A percentile compares a stretch with the other conserved stretches of the same genome.
phyloP scores from a whole-genome alignment of 2,113 vertebrate species.

The Hemiprocne comata region DNA sequence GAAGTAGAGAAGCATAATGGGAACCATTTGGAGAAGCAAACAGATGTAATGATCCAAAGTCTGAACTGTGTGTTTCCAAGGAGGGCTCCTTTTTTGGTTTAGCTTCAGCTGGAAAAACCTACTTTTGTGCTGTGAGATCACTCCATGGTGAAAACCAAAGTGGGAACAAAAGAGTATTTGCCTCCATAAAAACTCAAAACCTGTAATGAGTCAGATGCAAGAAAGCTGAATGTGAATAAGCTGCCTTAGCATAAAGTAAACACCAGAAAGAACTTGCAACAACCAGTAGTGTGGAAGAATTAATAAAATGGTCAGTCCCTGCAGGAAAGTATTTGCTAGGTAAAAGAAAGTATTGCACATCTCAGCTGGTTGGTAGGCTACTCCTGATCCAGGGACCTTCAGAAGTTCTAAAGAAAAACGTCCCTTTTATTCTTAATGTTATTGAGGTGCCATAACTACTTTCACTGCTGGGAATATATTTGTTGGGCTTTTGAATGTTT shows the following conservation, averaged over 20 bases:
- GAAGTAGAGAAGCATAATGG: not conserved
- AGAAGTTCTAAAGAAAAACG: not conserved
- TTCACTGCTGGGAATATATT: not conserved
- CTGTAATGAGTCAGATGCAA: not conserved
- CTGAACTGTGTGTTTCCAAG: fast-evolving
- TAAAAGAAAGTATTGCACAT: not conserved
- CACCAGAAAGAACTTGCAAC: not conserved
- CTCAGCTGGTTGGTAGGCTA: not conserved
- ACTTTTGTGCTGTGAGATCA: not conserved
- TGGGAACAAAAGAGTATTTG: not conserved
- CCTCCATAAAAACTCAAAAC: not conserved
- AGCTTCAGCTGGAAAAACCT: not conserved
- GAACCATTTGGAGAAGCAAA: not conserved
- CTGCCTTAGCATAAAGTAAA: not conserved
- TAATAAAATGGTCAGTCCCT: not conserved
- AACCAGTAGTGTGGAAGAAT: not conserved
- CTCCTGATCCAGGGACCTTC: not conserved
- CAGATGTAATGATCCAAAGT: not conserved
- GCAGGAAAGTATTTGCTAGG: not conserved
- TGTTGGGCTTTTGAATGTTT: not conserved
- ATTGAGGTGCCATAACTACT: not conserved
- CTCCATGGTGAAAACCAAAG: fast-evolving
- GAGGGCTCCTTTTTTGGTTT: not conserved
- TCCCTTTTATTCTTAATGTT: not conserved
- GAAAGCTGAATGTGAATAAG: not conserved